Base-by-base conservation (phyloP, 2,888 invertebrate genomes). In the Glaucopsyche alexis region DNA sequence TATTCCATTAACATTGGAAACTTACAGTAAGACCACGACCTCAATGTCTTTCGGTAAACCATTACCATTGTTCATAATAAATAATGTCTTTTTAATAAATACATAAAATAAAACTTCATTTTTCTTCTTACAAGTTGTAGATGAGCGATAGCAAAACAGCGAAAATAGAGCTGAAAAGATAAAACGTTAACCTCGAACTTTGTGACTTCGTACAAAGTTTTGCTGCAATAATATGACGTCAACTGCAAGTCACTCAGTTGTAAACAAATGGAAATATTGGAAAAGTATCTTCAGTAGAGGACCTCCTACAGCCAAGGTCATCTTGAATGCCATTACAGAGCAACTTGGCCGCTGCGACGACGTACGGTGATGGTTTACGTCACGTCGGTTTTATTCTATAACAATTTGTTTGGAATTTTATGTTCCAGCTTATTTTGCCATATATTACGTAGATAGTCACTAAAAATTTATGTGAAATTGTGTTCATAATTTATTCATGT, bases 221-320 rank as follows among this genome's bases (percentile, higher is more conserved):
- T 55, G 55, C 60, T 38, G 60, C 60, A 60, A 60, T 38, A 60
- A 60, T 29, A 60, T 60, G 60, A 60, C 29, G 60, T 60, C 60
- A 60, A 29, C 66, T 66, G 66, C 66, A 42, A n/a, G 66, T 66
- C 66, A 66, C 16, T n/a, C 14, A 66, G 66, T 66, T 42, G 66
- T 42, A 66, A 42, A 66, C 42, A 66, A 66, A 66, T 66, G 66
- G 42, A 66, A 42, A 66, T 66, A 66, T 42, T 42, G 66, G 42
- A 42, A 66, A 66, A 66, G 42, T 45, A 42, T 42, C 45, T 67
- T 67, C 45, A 16, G 67, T 67, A 47, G 67, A 67, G 45, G 45
- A 45, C 67, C 67, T 45, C 29, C 45, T 19, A 19, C 4, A 67
- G 1, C 45, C 42, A 45, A 67, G 67, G 45, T 67, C 45, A 47